A percentile compares a stretch with the other conserved stretches of the same genome.
Conservation (phyloP, 2,888 invertebrate species). For the Portevinia maculata region DNA sequence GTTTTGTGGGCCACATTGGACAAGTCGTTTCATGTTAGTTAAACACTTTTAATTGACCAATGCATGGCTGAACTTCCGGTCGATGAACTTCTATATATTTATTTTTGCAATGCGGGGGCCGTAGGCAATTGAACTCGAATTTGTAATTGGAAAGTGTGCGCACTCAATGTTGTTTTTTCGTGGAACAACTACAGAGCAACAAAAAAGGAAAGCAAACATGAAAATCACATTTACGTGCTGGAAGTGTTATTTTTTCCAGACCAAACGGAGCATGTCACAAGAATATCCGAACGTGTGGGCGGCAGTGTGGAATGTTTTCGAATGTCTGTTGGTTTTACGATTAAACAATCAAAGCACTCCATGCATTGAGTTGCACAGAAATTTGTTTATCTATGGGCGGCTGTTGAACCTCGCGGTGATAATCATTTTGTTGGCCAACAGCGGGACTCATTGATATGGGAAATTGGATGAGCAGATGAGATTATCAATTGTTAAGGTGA, state of each 20-base stretch:
- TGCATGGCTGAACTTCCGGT: conserved; percentile 72
- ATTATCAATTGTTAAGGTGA: conserved; percentile 40
- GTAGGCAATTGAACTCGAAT: conserved; percentile 61
- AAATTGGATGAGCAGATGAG: conserved; percentile 43
- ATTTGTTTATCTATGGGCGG: conserved; percentile 40
- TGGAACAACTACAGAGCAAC: conserved; percentile 25
- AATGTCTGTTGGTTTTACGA: conserved; percentile 45
- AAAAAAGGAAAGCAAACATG: conserved; percentile 49
- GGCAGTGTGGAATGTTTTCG: conserved; percentile 8
- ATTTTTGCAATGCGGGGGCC: conserved; percentile 9
- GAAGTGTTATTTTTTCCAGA: conserved; percentile 36
- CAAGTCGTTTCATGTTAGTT: conserved; percentile 58
- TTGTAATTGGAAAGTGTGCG: conserved; percentile 53
- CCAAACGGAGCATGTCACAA: conserved; percentile 58
- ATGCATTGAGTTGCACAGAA: conserved; percentile 34
- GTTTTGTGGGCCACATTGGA: conserved; percentile 34
- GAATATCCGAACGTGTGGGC: conserved; percentile 25
- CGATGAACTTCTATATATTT: conserved; percentile 63
- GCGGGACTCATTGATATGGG: conserved; percentile 32
- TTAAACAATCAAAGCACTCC: conserved; percentile 68
- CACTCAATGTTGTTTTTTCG: conserved; percentile 25
- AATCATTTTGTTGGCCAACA: conserved; percentile 39
- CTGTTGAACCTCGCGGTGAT: conserved; percentile 1
- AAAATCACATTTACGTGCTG: conserved; percentile 62
- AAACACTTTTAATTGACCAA: conserved; percentile 65